Percentiles rank a stretch among this genome's conserved stretches.
Evolutionary conservation across 2,797 vertebrate species (phyloP).

Genomic region (Allobates femoralis): DNA sequence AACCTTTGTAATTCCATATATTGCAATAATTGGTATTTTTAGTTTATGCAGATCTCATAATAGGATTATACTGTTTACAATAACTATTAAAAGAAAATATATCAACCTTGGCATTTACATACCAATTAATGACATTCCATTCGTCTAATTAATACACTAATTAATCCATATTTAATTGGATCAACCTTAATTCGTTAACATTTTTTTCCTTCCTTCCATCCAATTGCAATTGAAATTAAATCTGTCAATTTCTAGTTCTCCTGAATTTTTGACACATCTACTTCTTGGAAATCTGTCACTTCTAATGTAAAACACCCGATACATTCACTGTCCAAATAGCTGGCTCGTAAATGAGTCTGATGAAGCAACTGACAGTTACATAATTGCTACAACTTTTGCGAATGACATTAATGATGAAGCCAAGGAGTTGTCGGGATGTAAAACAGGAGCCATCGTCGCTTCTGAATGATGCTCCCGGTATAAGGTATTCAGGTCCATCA

Average conservation of each 20-base stretch:
- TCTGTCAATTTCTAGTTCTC: constrained; percentile 1
- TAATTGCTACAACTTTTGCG: constrained; percentile 35
- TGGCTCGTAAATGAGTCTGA: constrained; percentile 24
- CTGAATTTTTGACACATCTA: constrained; percentile 32
- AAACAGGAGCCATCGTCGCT: not conserved
- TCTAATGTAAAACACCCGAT: constrained; percentile 31
- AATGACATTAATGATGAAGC: constrained; percentile 4
- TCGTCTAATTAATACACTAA: not conserved
- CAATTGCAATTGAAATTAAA: constrained; percentile 25
- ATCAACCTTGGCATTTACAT: not conserved
- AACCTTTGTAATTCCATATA: too few species aligned
- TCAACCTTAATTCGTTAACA: not conserved
- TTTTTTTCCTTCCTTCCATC: not conserved
- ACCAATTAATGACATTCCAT: not conserved
- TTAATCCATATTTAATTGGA: not conserved
- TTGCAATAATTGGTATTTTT: too few species aligned
- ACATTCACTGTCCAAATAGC: not conserved
- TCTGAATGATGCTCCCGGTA: not conserved
- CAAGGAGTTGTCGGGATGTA: not conserved
- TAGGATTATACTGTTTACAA: too few species aligned
- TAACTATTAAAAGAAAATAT: too few species aligned
- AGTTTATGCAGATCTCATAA: too few species aligned
- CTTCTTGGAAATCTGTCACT: constrained; percentile 34
- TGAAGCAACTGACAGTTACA: constrained; percentile 41
- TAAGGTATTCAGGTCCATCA: constrained; percentile 31